Base-by-base conservation (phyloP, 2,888 invertebrate species). In the Drosophila infuscata region DNA sequence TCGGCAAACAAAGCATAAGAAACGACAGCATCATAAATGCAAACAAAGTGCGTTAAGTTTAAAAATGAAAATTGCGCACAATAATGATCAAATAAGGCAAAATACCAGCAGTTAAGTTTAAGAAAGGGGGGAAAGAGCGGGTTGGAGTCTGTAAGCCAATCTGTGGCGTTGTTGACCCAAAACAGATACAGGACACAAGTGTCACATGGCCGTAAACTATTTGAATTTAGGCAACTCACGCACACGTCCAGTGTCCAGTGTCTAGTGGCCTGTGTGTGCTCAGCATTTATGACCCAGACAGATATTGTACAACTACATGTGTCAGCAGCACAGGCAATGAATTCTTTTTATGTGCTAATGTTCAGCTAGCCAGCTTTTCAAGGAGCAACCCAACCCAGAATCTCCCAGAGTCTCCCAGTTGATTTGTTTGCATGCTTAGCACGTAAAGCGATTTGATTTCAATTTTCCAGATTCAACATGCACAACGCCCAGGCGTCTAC, bases 381-480 rank as follows among this genome's bases (percentile, higher is more conserved):
- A 33, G 48, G 25, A 25, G 25, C 25, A 25, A 25, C 25, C 25
- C 25, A 25, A 25, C 20, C 25, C 46, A 15, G 46, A 20, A 46
- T 46, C 46, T 25, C 20, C 20, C 20, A 25, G 20, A 25, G 15
- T 25, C 30, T 25, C 63, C 64, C 61, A 69, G 56, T 64, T 69
- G 70, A 74, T 80, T 68, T 71, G 75, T 82, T 84, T 89, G 75
- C 76, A 91, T 91, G 89, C 91, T 54, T 69, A 75, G 79, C 91
- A 91, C 91, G 92, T 91, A 91, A 91, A 82, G 74, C 88, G 91
- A 92, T 91, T 91, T 92, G 91, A 92, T 91, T 92, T 91, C 91
- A 92, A 91, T 91, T 91, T 91, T 83, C 90, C 82, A 82, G 80
- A 88, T 82, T 79, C 87, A 83, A 72, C 66, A 56, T 56, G 56